phyloP scores from a whole-genome alignment of 2,113 vertebrate species.

The Pomatorhinus ruficollis region DNA sequence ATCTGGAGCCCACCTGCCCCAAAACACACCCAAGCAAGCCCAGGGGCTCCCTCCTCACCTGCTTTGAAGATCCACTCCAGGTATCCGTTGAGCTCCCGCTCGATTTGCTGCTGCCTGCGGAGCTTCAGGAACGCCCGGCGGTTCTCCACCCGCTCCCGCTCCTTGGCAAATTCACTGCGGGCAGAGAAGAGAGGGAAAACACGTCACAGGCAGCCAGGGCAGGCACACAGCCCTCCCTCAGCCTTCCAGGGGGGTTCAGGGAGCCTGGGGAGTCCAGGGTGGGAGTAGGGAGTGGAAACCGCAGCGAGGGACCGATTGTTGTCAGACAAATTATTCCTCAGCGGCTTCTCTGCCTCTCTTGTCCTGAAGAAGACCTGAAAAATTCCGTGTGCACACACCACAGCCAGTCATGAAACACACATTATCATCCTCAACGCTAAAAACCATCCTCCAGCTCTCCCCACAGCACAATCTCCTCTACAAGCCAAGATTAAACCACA shows the following conservation, averaged over 20 bases:
- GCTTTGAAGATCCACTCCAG: constrained; percentile 98
- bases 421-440: fast-evolving
- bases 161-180: constrained; percentile 92
- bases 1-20: not conserved
- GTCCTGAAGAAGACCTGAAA: not conserved
- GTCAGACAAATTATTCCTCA: not conserved
- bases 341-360: not conserved
- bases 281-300: not conserved
- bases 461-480: not conserved
- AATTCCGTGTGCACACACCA: not conserved
- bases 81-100: constrained; percentile 92
- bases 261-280: not conserved
- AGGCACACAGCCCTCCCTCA: not conserved
- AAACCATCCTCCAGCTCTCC: not conserved
- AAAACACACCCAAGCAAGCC: fast-evolving
- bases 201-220: not conserved
- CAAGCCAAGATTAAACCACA: not conserved
- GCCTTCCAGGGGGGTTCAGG: too few species aligned
- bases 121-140: constrained; percentile 94
- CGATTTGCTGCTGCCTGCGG: constrained; percentile 94
- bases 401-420: not conserved
- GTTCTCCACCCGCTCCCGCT: constrained; percentile 93
- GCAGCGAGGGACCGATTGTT: fast-evolving
- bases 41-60: constrained; percentile 71
- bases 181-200: not conserved